Conservation (phyloP, 2,113 vertebrate species). For the Anolis sagrei region DNA sequence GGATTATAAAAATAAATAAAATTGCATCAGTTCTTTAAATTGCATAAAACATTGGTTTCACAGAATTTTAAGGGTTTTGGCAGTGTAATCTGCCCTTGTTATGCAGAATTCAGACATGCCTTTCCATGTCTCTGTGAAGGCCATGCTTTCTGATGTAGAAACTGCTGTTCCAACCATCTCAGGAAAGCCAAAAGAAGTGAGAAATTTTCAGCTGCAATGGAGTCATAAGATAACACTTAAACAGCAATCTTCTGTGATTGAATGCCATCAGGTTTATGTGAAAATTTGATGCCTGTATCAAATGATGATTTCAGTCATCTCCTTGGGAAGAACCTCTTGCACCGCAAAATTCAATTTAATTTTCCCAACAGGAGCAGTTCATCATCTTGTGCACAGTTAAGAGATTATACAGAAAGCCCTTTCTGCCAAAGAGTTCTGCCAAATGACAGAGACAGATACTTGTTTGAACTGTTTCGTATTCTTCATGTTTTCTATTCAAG, state of each 20-base stretch:
- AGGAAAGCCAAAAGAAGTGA: conserved; percentile 14
- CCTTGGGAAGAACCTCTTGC: not conserved
- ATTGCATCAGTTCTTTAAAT: not conserved
- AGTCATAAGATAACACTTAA: not conserved
- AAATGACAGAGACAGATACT: conserved; percentile 31
- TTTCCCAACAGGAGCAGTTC: not conserved
- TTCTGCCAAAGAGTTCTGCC: not conserved
- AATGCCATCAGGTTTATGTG: not conserved
- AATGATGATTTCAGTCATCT: too few relatives aligned
- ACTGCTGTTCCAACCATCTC: not conserved
- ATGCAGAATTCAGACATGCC: not conserved
- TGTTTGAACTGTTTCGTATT: conserved; percentile 6
- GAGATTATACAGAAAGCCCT: conserved; percentile 6
- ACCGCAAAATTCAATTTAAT: conserved; percentile 12
- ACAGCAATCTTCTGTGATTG: conserved; percentile 5
- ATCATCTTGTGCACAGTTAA: not conserved
- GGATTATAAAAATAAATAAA: conserved; percentile 13
- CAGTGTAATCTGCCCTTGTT: not conserved
- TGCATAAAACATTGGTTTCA: not conserved
- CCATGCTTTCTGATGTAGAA: not conserved
- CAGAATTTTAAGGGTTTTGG: not conserved
- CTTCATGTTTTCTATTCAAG: conserved; percentile 22
- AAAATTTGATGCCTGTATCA: conserved; percentile 12
- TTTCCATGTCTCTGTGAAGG: not conserved
- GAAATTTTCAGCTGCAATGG: not conserved